These are phyloP conservation scores for Parascotia fuliginaria DNA, from an alignment of 2,888 invertebrate species.

Conservation along the genomic window DNA sequence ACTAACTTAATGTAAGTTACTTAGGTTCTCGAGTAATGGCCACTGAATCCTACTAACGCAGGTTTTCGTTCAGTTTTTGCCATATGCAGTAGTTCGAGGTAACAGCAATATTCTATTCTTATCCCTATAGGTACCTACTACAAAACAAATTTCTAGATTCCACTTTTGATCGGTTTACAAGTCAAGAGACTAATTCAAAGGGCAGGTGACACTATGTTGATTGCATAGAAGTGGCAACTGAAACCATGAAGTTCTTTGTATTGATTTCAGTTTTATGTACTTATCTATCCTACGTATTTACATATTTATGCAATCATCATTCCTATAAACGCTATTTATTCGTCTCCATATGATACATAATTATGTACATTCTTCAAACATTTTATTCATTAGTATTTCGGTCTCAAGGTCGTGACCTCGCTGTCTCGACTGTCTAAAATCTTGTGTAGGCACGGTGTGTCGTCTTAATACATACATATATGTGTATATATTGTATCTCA, in stretches of 20 bases:
- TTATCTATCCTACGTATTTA: constrained; percentile 39
- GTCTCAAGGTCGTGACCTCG: constrained; percentile 49
- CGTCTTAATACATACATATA: constrained; percentile 12
- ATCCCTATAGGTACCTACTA: constrained; percentile 1
- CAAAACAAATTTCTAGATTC: not conserved
- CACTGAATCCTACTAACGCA: constrained; percentile 10
- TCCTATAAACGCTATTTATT: constrained; percentile 38
- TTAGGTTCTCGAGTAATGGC: constrained; percentile 8
- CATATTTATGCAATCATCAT: constrained; percentile 69
- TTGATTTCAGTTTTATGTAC: constrained; percentile 26
- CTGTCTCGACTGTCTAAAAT: constrained; percentile 22
- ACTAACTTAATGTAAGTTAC: constrained; percentile 37
- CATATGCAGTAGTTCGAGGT: constrained; percentile 10
- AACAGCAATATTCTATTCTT: constrained; percentile 7
- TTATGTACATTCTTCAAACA: constrained; percentile 28
- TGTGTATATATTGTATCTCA: constrained; percentile 20
- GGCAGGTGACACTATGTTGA: constrained; percentile 67
- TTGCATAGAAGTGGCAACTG: constrained; percentile 55
- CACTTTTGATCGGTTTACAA: constrained; percentile 3
- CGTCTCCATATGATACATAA: constrained; percentile 26
- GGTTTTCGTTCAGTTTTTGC: not conserved
- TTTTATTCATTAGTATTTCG: constrained; percentile 43
- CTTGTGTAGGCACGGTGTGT: constrained; percentile 23
- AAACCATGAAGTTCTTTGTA: constrained; percentile 24
- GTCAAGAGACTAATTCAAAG: constrained; percentile 44